Evolutionary conservation across 2,888 invertebrate species (phyloP).

Genomic region (Ectropis crepuscularia): DNA sequence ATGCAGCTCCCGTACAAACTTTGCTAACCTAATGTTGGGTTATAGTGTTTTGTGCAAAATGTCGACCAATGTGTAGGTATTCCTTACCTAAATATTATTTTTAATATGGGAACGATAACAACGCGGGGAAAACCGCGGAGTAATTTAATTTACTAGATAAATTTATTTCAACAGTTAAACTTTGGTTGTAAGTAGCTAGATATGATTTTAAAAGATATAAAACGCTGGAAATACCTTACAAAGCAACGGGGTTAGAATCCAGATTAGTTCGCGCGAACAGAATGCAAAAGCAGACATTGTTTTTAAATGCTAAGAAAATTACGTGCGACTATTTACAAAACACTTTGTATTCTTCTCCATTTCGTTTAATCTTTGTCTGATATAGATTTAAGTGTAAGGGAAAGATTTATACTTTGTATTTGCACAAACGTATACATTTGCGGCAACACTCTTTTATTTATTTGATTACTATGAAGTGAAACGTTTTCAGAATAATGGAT

Average conservation of each 20-base stretch:
- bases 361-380: slow-evolving; percentile 34
- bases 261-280: slow-evolving; percentile 66
- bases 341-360: slow-evolving; percentile 36
- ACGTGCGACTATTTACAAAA: slow-evolving; percentile 48
- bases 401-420: slow-evolving; percentile 24
- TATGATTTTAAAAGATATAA: slow-evolving; percentile 21
- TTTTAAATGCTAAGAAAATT: slow-evolving; percentile 50
- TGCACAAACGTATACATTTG: slow-evolving; percentile 4
- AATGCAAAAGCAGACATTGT: slow-evolving; percentile 60
- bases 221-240: slow-evolving; percentile 63
- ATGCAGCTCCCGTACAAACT: no score
- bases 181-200: background rate
- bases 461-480: no score
- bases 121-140: no score
- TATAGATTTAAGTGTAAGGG: slow-evolving; percentile 26
- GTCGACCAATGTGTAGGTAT: no score
- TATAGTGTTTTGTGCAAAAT: no score
- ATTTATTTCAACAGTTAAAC: no score
- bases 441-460: background rate
- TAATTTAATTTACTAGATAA: no score
- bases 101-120: no score
- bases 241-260: slow-evolving; percentile 74
- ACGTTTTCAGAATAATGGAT: no score
- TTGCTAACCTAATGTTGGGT: no score
- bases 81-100: no score